A percentile compares a stretch with the other conserved stretches of the same genome.
Evolutionary conservation across 23 tunicate genomes (phyloP).

Genomic region (Styela plicata): DNA sequence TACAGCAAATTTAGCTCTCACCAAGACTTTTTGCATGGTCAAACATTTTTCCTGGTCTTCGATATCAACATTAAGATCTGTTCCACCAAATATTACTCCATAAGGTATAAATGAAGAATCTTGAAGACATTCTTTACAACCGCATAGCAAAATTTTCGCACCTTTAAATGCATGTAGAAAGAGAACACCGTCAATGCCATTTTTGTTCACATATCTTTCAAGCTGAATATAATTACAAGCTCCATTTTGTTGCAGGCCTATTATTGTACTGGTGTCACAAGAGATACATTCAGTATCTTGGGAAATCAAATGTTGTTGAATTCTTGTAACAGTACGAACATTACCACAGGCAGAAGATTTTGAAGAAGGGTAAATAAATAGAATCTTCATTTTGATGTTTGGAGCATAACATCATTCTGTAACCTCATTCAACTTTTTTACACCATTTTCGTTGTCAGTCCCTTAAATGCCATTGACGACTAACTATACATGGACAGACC

Average conservation of each 20-base stretch:
- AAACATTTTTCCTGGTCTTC: constrained; percentile 26
- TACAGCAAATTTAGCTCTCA: constrained; percentile 44
- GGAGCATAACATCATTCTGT: too few species aligned
- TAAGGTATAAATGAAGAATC: constrained; percentile 30
- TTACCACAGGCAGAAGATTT: constrained; percentile 46
- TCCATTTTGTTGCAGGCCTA: neutral
- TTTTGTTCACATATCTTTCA: constrained; percentile 17
- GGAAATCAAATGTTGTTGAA: constrained; percentile 36
- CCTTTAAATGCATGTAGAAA: constrained; percentile 78
- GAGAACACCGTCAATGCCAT: constrained; percentile 30
- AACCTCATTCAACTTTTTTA: too few species aligned
- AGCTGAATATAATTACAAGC: constrained; percentile 27
- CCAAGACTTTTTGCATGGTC: constrained; percentile 37
- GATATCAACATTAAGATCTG: constrained; percentile 83
- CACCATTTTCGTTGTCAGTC: too few species aligned
- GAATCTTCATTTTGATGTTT: constrained; percentile 1
- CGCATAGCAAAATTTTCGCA: constrained; percentile 41
- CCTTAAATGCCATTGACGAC: too few species aligned
- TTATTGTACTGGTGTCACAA: neutral
- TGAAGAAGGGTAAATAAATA: constrained; percentile 43
- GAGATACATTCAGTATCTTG: constrained; percentile 8
- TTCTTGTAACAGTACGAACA: constrained; percentile 45
- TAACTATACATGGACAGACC: too few species aligned
- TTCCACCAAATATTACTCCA: constrained; percentile 91
- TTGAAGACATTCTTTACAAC: constrained; percentile 1